Conservation (phyloP, 2,888 invertebrate genomes). For the Eupithecia insigniata region DNA sequence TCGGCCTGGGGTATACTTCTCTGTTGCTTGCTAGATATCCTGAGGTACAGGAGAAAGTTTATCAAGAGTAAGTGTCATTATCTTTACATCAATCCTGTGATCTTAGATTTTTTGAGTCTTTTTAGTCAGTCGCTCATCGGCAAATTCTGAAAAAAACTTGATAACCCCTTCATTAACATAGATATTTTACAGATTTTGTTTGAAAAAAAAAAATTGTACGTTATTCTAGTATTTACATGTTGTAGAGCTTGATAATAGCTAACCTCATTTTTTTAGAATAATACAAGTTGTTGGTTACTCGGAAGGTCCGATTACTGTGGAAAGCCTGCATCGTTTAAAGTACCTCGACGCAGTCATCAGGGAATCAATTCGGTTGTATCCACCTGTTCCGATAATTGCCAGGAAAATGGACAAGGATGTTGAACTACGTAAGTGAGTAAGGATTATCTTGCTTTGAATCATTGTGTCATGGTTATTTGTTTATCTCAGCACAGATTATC, state of each 20-base stretch:
- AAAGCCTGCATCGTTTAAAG: constrained; percentile 19
- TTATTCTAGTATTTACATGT: neutral
- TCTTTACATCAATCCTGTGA: neutral
- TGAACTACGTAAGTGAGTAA: neutral
- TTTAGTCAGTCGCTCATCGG: too few relatives aligned
- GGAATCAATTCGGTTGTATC: constrained; percentile 44
- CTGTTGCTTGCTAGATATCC: constrained; percentile 52
- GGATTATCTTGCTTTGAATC: neutral
- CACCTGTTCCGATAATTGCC: constrained; percentile 36
- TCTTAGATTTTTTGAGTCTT: neutral
- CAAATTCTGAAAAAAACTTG: too few relatives aligned
- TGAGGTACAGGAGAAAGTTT: constrained; percentile 56
- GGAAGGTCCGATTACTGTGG: neutral
- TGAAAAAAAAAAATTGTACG: too few relatives aligned
- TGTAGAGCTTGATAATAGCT: neutral
- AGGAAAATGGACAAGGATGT: constrained; percentile 33
- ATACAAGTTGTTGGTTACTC: constrained; percentile 20
- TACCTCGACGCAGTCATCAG: constrained; percentile 37
- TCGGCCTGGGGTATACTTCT: constrained; percentile 47
- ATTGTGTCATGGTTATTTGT: too few relatives aligned
- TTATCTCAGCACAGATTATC: too few relatives aligned
- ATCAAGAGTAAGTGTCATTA: constrained; percentile 52
- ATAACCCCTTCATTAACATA: too few relatives aligned
- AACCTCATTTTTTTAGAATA: constrained; percentile 19
- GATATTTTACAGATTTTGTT: too few relatives aligned